Evolutionary conservation across 2,888 invertebrate genomes (phyloP).

Genomic region (Sesamia inferens): DNA sequence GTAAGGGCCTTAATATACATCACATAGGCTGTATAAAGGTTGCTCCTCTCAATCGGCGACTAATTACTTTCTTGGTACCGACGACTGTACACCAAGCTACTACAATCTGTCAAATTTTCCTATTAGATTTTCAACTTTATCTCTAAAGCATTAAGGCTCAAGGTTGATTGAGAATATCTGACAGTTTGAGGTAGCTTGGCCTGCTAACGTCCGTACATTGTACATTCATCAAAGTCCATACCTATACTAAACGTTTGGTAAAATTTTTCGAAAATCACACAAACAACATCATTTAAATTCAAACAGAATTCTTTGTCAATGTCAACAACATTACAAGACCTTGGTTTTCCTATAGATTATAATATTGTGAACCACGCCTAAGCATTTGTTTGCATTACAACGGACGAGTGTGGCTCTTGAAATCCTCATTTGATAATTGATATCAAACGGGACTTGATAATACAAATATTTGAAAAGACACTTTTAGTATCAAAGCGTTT

Average conservation of each 20-base stretch:
- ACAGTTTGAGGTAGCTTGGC: no score
- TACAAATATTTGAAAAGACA: conserved; percentile 79
- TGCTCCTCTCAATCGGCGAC: neutral
- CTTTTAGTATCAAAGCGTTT: conserved; percentile 74
- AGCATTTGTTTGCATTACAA: conserved; percentile 78
- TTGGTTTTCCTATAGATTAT: conserved; percentile 68
- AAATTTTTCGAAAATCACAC: conserved; percentile 10
- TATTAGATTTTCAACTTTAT: no score
- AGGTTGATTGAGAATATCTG: no score
- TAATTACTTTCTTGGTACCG: neutral
- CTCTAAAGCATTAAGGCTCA: no score
- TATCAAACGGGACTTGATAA: conserved; percentile 71
- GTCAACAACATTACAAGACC: conserved; percentile 64
- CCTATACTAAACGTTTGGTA: neutral
- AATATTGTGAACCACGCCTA: conserved; percentile 71
- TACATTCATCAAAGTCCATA: neutral
- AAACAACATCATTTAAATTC: conserved; percentile 44
- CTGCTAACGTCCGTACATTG: no score
- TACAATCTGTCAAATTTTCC: no score
- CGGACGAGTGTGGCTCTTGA: conserved; percentile 79
- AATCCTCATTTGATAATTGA: conserved; percentile 80
- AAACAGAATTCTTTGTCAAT: conserved; percentile 52
- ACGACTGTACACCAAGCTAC: no score
- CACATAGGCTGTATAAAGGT: neutral
- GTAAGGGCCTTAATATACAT: neutral